Base-by-base conservation (phyloP, 92 coral and sea anemone species). In the Zoanthus gigantus region DNA sequence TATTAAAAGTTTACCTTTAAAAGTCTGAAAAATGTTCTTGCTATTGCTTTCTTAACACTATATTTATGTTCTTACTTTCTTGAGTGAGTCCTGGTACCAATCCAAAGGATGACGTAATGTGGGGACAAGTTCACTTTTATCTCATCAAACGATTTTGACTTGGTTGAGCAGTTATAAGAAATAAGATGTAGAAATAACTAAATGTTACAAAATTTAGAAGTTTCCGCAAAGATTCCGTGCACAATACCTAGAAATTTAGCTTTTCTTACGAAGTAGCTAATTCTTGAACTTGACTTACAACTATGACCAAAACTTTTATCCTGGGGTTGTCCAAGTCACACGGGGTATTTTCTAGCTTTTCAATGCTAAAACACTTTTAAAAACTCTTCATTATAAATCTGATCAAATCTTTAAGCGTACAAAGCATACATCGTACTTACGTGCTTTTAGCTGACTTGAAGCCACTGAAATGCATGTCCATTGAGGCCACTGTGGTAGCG, bases 101-200 rank as follows among this genome's bases (percentile, higher is more conserved):
- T 44, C 6, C n/a, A 0, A 12, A 69, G 12, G 74, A 69, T 69
- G 74, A 69, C 74, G 74, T 69, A 69, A 69, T 67, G 72, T 29
- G 23, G 11, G 44, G 23, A 11, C 17, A 67, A 67, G 8, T 29
- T 28, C 42, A 9, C 12, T 69, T 14, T 63, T 63, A 63, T 63
- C 69, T 63, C 9, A 23, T 17, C 30, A 23, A 28, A 17, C 31
- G 8, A 63, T 17, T 5, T 7, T 63, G 29, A 7, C 69, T 63
- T 63, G 9, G 29, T 18, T 23, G 28, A 63, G 69, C 32, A 63
- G 9, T 23, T 23, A 16, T n/a, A 63, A 63, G 69, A 63, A 17
- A 63, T 18, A 63, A 63, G 5, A 60, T 17, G 66, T 13, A 11
- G 66, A 60, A 60, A 60, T 15, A 15, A 60, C 7, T 14, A 60